A percentile compares a stretch with the other conserved stretches of the same genome.
Evolutionary conservation across 1,140 invertebrate species (phyloP).

Genomic region (Homalodisca vitripennis): DNA sequence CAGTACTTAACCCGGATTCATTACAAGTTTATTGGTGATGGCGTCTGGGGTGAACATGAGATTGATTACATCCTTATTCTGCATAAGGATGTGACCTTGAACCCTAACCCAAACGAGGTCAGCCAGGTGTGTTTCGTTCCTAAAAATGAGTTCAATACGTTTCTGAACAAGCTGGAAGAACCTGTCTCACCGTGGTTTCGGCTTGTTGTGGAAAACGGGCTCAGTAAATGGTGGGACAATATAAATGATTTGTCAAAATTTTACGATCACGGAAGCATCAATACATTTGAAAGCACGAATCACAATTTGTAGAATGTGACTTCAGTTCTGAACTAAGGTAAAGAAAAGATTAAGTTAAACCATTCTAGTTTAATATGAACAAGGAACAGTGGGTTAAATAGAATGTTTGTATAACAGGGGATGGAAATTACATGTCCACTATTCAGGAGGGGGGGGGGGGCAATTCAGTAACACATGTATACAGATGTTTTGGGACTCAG

Average conservation of each 20-base stretch:
- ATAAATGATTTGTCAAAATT: slow-evolving; percentile 70
- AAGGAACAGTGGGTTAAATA: too few species aligned
- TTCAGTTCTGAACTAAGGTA: too few species aligned
- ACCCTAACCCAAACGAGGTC: slow-evolving; percentile 89
- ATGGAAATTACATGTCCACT: too few species aligned
- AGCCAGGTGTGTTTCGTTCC: slow-evolving; percentile 76
- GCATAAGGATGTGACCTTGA: slow-evolving; percentile 73
- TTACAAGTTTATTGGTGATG: slow-evolving; percentile 75
- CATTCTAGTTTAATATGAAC: too few species aligned
- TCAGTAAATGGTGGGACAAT: slow-evolving; percentile 89
- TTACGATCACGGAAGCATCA: slow-evolving; percentile 1
- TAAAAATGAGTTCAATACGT: slow-evolving; percentile 64
- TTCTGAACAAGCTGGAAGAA: slow-evolving; percentile 61
- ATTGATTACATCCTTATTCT: slow-evolving; percentile 93
- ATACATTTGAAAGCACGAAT: too few species aligned
- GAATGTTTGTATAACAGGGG: too few species aligned
- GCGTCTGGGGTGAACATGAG: slow-evolving; percentile 92
- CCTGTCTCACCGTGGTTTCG: slow-evolving; percentile 94
- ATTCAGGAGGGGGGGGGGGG: too few species aligned
- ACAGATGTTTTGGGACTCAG: too few species aligned
- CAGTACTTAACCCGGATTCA: slow-evolving; percentile 85
- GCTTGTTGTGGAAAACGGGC: slow-evolving; percentile 73
- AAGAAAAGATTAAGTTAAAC: too few species aligned
- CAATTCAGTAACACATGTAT: too few species aligned
- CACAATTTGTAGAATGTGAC: too few species aligned